phyloP scores from a whole-genome alignment of 2,113 vertebrate species.

The Ictidomys tridecemlineatus region DNA sequence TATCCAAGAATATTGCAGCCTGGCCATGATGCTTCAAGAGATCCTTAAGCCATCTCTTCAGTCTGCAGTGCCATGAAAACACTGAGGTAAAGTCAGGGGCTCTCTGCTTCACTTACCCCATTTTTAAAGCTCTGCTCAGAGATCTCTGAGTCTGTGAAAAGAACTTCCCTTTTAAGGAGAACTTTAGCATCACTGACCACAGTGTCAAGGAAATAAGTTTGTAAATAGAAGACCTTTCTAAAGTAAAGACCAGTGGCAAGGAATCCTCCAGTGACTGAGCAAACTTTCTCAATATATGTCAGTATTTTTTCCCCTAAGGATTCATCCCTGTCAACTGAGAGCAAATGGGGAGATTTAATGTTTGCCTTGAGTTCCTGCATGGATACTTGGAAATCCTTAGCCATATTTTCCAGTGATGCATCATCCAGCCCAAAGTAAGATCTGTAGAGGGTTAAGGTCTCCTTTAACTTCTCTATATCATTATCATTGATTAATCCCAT shows the following conservation, averaged over 20 bases:
- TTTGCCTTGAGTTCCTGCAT: neutral
- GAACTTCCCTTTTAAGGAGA: neutral
- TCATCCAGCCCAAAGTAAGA: constrained; percentile 68
- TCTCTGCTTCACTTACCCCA: neutral
- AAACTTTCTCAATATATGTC: neutral
- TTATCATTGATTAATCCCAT: neutral
- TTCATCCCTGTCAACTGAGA: neutral
- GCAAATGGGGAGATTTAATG: neutral
- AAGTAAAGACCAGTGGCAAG: neutral
- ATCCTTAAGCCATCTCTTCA: neutral
- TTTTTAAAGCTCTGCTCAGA: neutral
- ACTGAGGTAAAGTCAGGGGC: neutral
- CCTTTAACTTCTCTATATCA: constrained; percentile 16
- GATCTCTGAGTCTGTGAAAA: neutral
- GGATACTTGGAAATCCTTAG: neutral
- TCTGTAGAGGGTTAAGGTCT: constrained; percentile 29
- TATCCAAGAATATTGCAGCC: neutral
- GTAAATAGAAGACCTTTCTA: constrained; percentile 39
- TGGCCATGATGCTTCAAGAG: neutral
- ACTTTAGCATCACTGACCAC: neutral
- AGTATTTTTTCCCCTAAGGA: neutral
- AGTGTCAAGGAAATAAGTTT: neutral
- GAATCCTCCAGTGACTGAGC: rapidly evolving
- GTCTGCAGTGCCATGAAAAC: neutral
- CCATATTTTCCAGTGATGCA: constrained; percentile 16